phyloP scores from a whole-genome alignment of 1,140 invertebrate genomes.

The Listronotus oregonensis region DNA sequence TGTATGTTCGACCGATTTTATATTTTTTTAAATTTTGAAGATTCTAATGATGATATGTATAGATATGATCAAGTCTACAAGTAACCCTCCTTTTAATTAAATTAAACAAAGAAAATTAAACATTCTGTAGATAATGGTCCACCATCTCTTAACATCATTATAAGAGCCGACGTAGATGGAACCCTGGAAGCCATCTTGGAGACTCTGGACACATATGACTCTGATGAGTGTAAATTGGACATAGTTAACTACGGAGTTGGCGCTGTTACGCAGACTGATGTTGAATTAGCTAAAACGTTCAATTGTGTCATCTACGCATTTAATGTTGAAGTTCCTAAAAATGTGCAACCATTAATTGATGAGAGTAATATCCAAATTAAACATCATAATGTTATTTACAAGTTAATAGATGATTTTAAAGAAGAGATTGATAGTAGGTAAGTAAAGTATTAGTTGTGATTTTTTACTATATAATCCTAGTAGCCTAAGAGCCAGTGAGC shows the following conservation, averaged over 20 bases:
- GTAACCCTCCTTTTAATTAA: not conserved
- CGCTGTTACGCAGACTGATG: constrained; percentile 77
- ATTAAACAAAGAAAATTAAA: constrained; percentile 12
- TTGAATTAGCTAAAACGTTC: constrained; percentile 86
- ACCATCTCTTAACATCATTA: constrained; percentile 63
- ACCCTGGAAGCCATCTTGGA: constrained; percentile 94
- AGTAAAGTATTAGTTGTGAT: not conserved
- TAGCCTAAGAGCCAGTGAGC: too few relatives aligned
- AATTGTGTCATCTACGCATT: constrained; percentile 87
- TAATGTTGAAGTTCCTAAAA: constrained; percentile 69
- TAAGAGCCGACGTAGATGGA: constrained; percentile 83
- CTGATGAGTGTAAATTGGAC: constrained; percentile 77
- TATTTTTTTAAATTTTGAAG: too few relatives aligned
- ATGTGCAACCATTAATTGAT: constrained; percentile 59
- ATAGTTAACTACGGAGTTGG: constrained; percentile 92
- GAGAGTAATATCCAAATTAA: constrained; percentile 66
- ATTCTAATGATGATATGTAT: too few relatives aligned
- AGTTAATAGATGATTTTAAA: constrained; percentile 87
- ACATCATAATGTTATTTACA: constrained; percentile 87
- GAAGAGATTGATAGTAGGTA: constrained; percentile 69
- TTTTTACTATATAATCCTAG: too few relatives aligned
- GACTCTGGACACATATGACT: constrained; percentile 86
- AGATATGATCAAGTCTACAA: too few relatives aligned
- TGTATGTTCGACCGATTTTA: not conserved
- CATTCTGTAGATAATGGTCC: constrained; percentile 51